phyloP scores from a whole-genome alignment of 2,888 invertebrate species.

The Pollenia griseotomentosa region DNA sequence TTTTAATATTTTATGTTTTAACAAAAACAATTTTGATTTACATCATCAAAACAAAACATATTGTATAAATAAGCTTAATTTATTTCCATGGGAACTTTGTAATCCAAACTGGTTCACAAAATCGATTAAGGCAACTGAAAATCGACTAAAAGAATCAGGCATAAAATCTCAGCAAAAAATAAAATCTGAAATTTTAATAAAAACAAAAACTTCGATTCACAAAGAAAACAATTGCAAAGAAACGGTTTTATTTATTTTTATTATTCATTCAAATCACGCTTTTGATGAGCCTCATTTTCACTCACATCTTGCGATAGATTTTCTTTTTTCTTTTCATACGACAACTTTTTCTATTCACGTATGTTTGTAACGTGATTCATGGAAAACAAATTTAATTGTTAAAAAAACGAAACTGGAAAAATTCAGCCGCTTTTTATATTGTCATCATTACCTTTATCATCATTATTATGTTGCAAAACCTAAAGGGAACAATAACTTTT shows the following conservation, averaged over 20 bases:
- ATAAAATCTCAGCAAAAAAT: neutral
- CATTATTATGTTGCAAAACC: conserved; percentile 33
- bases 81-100: conserved; percentile 6
- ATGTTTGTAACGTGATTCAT: conserved; percentile 58
- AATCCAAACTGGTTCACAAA: conserved; percentile 30
- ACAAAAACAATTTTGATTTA: too few relatives aligned
- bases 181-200: neutral
- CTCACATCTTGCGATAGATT: conserved; percentile 4
- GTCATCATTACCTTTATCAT: conserved; percentile 11
- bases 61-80: neutral
- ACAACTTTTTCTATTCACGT: conserved; percentile 9
- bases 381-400: conserved; percentile 58
- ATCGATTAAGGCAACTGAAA: conserved; percentile 24
- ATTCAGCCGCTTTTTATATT: neutral
- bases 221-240: conserved; percentile 27
- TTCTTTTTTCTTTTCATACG: neutral
- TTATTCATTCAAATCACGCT: conserved; percentile 47
- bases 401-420: conserved; percentile 1
- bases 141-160: neutral
- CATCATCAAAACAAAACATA: too few relatives aligned
- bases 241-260: neutral
- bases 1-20: too few relatives aligned
- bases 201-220: neutral
- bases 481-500: conserved; percentile 54
- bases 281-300: conserved; percentile 47